Conservation (phyloP, 2,888 invertebrate genomes). For the Rhogogaster chlorosoma region DNA sequence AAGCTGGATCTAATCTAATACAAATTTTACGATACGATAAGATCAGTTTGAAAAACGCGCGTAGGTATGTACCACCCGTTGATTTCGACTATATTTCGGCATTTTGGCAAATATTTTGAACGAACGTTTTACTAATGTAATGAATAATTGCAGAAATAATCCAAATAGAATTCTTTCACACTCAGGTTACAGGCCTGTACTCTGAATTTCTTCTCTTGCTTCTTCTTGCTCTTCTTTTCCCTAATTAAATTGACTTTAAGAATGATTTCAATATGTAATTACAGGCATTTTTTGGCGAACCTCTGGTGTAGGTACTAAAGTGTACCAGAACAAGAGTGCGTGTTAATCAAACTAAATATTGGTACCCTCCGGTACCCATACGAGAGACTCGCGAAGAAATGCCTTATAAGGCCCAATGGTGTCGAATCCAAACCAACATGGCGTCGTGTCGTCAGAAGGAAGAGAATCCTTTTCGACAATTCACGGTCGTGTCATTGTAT, state of each 20-base stretch:
- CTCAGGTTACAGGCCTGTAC: neutral
- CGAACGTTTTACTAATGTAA: neutral
- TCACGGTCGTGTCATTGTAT: neutral
- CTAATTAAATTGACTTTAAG: neutral
- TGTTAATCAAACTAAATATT: too few relatives aligned
- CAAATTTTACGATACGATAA: neutral
- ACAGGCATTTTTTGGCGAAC: too few relatives aligned
- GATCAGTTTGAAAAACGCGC: neutral
- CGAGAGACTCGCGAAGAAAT: too few relatives aligned
- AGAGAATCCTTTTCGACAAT: neutral
- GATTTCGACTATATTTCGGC: neutral
- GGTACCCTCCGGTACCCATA: too few relatives aligned
- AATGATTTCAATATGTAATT: too few relatives aligned
- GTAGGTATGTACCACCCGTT: neutral
- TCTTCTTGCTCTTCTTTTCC: neutral
- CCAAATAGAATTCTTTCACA: neutral
- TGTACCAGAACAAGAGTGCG: too few relatives aligned
- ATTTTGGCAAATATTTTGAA: neutral
- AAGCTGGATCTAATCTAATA: neutral
- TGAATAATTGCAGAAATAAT: neutral
- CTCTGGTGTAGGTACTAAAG: too few relatives aligned
- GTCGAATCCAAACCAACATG: neutral
- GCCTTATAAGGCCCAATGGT: too few relatives aligned
- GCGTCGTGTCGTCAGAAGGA: neutral
- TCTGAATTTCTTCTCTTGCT: neutral